phyloP scores from a whole-genome alignment of 2,797 vertebrate species.

The Pantherophis alleghaniensis region DNA sequence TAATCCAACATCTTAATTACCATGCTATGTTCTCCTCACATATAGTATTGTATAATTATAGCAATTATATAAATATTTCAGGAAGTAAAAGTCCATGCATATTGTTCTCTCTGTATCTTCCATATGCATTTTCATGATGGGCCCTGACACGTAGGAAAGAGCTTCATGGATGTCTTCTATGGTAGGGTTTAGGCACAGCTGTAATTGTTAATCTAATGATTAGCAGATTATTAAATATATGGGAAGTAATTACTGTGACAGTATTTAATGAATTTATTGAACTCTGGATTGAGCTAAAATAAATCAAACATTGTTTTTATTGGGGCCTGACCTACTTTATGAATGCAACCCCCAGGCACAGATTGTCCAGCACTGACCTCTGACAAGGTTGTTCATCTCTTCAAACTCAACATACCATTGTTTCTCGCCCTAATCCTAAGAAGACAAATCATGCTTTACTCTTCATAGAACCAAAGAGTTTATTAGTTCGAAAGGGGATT shows the following conservation, averaged over 20 bases:
- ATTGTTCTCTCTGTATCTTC: not conserved
- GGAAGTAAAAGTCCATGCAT: not conserved
- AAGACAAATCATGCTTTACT: not conserved
- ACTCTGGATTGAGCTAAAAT: not conserved
- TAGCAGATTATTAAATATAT: not conserved
- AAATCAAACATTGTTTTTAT: not conserved
- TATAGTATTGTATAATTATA: not conserved
- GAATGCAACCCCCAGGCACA: not conserved
- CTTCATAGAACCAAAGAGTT: not conserved
- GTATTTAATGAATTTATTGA: not conserved
- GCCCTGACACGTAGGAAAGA: not conserved
- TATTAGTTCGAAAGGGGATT: not conserved
- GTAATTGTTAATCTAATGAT: not conserved
- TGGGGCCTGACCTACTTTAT: not conserved
- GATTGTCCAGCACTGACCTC: not conserved
- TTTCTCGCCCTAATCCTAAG: not conserved
- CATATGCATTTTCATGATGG: not conserved
- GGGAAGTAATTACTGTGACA: not conserved
- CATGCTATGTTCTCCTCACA: not conserved
- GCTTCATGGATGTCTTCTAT: not conserved
- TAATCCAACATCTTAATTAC: not conserved
- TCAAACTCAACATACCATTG: not conserved
- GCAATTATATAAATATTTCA: not conserved
- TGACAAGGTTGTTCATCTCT: not conserved
- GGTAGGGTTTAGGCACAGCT: not conserved